A percentile compares a stretch with the other conserved stretches of the same genome.
These are phyloP conservation scores for Trinectes maculatus DNA, from an alignment of 2,113 vertebrate species.

Conservation along the genomic window DNA sequence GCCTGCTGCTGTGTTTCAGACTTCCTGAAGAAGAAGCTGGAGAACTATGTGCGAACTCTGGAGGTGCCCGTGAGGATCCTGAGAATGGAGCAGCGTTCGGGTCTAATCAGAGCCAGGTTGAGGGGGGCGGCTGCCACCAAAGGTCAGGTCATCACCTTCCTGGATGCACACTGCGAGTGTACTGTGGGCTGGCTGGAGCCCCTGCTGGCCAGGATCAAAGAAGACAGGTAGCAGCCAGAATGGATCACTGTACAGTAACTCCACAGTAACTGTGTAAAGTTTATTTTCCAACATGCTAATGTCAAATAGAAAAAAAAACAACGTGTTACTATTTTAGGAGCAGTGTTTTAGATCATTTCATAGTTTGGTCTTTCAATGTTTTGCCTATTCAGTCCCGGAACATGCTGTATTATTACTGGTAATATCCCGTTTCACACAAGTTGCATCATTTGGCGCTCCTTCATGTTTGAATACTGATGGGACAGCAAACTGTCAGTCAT, in stretches of 20 bases:
- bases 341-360: neutral
- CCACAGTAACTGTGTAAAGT: too few relatives aligned
- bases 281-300: too few relatives aligned
- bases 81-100: constrained; percentile 95
- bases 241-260: too few relatives aligned
- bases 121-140: constrained; percentile 90
- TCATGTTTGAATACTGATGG: constrained; percentile 53
- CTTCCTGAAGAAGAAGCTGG: constrained; percentile 90
- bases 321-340: neutral
- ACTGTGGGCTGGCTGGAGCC: constrained; percentile 95
- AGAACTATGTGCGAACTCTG: constrained; percentile 87
- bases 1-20: constrained; percentile 76
- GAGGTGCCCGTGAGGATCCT: constrained; percentile 88
- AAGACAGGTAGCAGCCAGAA: constrained; percentile 80
- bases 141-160: constrained; percentile 95
- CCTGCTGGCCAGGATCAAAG: constrained; percentile 90
- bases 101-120: constrained; percentile 93
- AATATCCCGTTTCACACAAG: constrained; percentile 43
- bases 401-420: constrained; percentile 18
- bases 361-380: constrained; percentile 26
- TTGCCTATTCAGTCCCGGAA: constrained; percentile 18
- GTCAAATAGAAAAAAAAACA: too few relatives aligned
- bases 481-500: constrained; percentile 42
- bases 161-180: constrained; percentile 97
- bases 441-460: constrained; percentile 46